Percentiles rank a stretch among this genome's conserved stretches.
phyloP scores from a whole-genome alignment of 1,140 invertebrate genomes.

The Euschistus heros region DNA sequence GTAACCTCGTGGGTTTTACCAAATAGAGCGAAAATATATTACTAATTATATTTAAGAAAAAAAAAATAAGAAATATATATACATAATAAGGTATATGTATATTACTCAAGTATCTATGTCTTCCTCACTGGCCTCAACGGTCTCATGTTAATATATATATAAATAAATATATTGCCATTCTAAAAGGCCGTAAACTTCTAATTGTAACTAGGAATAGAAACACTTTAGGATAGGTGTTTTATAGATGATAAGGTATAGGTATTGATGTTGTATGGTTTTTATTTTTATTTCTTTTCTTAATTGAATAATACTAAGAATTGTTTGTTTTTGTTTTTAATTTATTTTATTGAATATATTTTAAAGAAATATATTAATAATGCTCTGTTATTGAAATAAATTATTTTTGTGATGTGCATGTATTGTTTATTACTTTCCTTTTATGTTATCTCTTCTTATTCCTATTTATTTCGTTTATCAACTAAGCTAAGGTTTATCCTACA shows the following conservation, averaged over 20 bases:
- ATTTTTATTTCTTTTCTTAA: conserved; percentile 1
- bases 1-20: neutral
- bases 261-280: conserved; percentile 14
- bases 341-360: conserved; percentile 13
- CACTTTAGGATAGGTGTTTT: conserved; percentile 15
- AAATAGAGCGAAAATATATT: conserved; percentile 13
- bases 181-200: conserved; percentile 25
- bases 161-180: conserved; percentile 20
- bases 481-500: no score
- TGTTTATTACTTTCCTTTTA: neutral
- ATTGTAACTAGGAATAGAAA: conserved; percentile 16
- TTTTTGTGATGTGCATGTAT: conserved; percentile 24
- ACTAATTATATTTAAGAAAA: neutral
- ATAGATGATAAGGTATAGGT: neutral
- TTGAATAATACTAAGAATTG: neutral
- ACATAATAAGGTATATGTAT: conserved; percentile 17
- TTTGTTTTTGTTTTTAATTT: neutral
- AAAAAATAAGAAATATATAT: conserved; percentile 6
- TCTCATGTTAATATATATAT: conserved; percentile 18
- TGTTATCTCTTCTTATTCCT: no score
- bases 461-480: no score
- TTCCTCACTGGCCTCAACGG: conserved; percentile 25
- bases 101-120: conserved; percentile 28
- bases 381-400: conserved; percentile 23
- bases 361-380: conserved; percentile 8